Evolutionary conservation across 2,113 vertebrate genomes (phyloP).

Genomic region (Hyperoodon ampullatus): DNA sequence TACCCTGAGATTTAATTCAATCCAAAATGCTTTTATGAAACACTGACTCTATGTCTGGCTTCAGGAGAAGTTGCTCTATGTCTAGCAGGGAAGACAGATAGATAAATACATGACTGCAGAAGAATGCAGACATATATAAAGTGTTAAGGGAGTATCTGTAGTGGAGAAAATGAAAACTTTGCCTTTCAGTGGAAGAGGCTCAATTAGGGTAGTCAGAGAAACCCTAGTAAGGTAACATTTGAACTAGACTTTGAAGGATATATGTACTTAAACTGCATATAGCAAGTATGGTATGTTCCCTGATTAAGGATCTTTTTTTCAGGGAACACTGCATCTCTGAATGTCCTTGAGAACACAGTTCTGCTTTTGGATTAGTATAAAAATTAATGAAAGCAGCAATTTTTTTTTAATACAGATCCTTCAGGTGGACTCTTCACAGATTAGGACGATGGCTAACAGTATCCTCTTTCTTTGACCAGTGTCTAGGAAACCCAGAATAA

Average conservation of each 20-base stretch:
- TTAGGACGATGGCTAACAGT: neutral
- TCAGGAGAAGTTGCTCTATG: neutral
- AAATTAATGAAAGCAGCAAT: neutral
- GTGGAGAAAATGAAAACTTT: neutral
- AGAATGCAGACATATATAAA: neutral
- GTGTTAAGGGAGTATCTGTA: neutral
- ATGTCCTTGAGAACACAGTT: neutral
- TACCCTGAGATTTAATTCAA: neutral
- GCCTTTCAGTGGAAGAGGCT: neutral
- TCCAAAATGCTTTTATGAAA: neutral
- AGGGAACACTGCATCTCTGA: neutral
- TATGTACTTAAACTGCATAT: neutral
- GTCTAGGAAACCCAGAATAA: neutral
- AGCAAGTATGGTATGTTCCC: neutral
- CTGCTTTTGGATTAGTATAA: neutral
- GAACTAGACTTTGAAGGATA: neutral
- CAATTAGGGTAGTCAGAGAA: neutral
- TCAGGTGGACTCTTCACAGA: neutral
- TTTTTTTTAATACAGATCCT: neutral
- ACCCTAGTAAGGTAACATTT: neutral
- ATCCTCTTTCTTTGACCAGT: neutral
- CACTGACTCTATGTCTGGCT: neutral
- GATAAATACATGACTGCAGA: neutral
- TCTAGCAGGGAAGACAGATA: neutral
- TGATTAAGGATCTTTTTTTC: neutral